Percentiles rank a stretch among this genome's conserved stretches.
Conservation (phyloP, 1,140 invertebrate species). For the Fopius arisanus region DNA sequence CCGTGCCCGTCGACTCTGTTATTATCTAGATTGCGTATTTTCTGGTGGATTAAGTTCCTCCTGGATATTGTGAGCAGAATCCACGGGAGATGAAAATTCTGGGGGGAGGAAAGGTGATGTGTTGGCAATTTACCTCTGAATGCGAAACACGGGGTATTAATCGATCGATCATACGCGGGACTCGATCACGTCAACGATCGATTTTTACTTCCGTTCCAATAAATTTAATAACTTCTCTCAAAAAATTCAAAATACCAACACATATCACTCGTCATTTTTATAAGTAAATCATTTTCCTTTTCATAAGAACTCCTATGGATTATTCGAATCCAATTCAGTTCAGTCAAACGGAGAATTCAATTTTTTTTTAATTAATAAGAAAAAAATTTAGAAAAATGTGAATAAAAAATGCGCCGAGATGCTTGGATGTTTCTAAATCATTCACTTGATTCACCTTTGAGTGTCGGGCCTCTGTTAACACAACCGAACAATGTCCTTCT, state of each 20-base stretch:
- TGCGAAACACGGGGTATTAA: neutral
- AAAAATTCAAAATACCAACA: no score
- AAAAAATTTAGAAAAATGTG: neutral
- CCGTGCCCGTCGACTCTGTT: conserved; percentile 50
- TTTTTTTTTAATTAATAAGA: neutral
- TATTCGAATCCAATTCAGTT: no score
- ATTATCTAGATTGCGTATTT: conserved; percentile 65
- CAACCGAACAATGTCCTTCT: conserved; percentile 52
- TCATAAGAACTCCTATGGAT: no score
- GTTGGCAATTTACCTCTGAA: neutral
- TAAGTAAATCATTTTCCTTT: no score
- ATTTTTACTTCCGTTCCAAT: neutral
- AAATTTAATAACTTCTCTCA: neutral
- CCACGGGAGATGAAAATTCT: neutral
- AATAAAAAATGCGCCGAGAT: no score
- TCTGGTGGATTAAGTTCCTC: conserved; percentile 62
- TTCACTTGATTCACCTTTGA: neutral
- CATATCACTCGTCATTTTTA: no score
- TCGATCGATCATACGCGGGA: neutral
- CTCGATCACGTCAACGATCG: neutral
- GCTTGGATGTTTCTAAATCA: neutral
- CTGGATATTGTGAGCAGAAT: conserved; percentile 23
- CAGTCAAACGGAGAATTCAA: no score
- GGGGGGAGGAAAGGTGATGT: neutral
- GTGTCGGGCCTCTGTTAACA: conserved; percentile 42